Conservation (phyloP, 2,113 vertebrate genomes). For the Leuciscus idus region DNA sequence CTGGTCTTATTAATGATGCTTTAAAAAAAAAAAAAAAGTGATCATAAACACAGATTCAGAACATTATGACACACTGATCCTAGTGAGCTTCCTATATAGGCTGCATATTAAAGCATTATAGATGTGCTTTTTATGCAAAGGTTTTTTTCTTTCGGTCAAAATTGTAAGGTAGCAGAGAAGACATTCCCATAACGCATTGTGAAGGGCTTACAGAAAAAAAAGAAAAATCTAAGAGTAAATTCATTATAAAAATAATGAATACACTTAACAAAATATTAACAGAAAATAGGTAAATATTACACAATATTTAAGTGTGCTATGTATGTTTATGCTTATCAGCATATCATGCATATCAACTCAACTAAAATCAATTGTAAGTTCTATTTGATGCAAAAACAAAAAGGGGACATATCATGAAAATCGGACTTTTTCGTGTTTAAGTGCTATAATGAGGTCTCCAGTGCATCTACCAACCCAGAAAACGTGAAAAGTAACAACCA, state of each 20-base stretch:
- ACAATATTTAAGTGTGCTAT: background rate
- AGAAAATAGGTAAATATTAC: too few relatives aligned
- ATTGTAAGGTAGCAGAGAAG: background rate
- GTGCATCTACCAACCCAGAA: too few relatives aligned
- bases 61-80: background rate
- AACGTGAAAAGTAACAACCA: too few relatives aligned
- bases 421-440: too few relatives aligned
- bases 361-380: too few relatives aligned
- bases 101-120: background rate
- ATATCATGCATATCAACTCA: background rate
- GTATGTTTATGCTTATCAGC: background rate
- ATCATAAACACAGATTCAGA: background rate
- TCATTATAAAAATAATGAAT: too few relatives aligned
- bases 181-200: background rate
- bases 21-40: background rate
- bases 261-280: too few relatives aligned
- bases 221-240: background rate
- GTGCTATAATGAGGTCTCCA: too few relatives aligned
- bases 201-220: background rate
- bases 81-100: background rate
- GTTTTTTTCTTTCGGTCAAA: background rate
- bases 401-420: too few relatives aligned
- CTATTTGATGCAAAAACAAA: too few relatives aligned
- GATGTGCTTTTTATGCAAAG: background rate
- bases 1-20: constrained; percentile 5